A percentile compares a stretch with the other conserved stretches of the same genome.
phyloP scores from a whole-genome alignment of 2,888 invertebrate genomes.

The Drosophila nr. perissopoda region DNA sequence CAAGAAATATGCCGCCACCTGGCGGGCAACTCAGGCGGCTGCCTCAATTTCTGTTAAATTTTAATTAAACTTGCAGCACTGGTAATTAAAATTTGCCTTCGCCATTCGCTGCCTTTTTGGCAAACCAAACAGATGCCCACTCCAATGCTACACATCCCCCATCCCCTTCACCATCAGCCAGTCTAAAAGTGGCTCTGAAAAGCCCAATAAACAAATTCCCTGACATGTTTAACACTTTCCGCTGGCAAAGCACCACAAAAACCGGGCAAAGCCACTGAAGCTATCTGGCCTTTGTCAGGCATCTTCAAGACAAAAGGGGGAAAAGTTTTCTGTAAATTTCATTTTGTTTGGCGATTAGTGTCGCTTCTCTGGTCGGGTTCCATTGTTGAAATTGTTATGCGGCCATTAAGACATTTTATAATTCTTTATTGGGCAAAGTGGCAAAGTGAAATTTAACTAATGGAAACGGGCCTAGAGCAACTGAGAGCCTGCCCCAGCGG shows the following conservation, averaged over 20 bases:
- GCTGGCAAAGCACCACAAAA: constrained; percentile 61
- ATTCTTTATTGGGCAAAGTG: constrained; percentile 67
- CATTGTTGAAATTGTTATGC: constrained; percentile 79
- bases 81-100: constrained; percentile 75
- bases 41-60: constrained; percentile 63
- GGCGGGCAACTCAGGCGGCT: constrained; percentile 40
- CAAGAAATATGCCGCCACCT: constrained; percentile 59
- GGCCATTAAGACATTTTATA: constrained; percentile 81
- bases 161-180: not conserved
- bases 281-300: constrained; percentile 74
- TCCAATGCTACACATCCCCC: not conserved
- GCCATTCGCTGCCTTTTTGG: constrained; percentile 26
- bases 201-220: constrained; percentile 82
- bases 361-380: constrained; percentile 64
- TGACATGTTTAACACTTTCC: constrained; percentile 82
- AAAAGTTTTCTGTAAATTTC: constrained; percentile 80
- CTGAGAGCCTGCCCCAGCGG: constrained; percentile 19
- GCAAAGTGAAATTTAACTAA: constrained; percentile 66
- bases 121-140: constrained; percentile 65
- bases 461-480: constrained; percentile 52
- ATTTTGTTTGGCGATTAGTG: constrained; percentile 82
- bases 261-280: constrained; percentile 59
- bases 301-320: constrained; percentile 46
- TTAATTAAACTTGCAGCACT: constrained; percentile 73
- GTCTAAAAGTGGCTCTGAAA: constrained; percentile 31